A percentile compares a stretch with the other conserved stretches of the same genome.
phyloP scores from a whole-genome alignment of 2,888 invertebrate genomes.

The Scaptomyza reducta region DNA sequence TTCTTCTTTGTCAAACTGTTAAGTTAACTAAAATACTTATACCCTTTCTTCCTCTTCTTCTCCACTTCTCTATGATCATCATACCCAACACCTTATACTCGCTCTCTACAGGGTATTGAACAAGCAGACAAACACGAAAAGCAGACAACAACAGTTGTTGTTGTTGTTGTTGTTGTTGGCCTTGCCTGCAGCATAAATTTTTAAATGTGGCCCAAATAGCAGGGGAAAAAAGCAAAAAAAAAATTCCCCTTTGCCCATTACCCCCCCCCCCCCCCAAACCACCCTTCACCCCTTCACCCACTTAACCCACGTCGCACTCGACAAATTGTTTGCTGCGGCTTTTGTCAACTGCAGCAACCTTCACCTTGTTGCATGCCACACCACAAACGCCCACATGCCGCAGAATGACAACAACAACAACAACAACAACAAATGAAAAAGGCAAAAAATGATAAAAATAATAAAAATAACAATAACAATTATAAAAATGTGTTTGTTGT shows the following conservation, averaged over 20 bases:
- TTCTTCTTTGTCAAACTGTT: too few species aligned
- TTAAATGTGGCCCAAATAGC: conserved; percentile 67
- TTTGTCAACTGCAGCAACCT: conserved; percentile 77
- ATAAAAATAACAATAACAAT: conserved; percentile 20
- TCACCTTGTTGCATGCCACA: conserved; percentile 67
- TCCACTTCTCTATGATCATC: too few species aligned
- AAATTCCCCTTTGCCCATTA: too few species aligned
- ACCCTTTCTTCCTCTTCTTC: too few species aligned
- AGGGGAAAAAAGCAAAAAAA: too few species aligned
- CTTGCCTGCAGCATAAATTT: conserved; percentile 73
- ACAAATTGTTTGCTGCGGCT: conserved; percentile 63
- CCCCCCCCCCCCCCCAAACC: background rate
- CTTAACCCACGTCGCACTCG: too few species aligned
- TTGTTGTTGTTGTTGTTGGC: conserved; percentile 33
- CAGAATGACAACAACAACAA: conserved; percentile 35
- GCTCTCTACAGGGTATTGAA: conserved; percentile 5
- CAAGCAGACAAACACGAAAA: conserved; percentile 18
- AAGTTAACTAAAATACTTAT: too few species aligned
- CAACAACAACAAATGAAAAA: background rate
- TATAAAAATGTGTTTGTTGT: conserved; percentile 7
- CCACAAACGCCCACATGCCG: conserved; percentile 17
- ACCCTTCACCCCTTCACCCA: too few species aligned
- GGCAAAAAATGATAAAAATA: conserved; percentile 22
- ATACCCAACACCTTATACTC: background rate
- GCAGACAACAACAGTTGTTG: conserved; percentile 16